Percentiles rank a stretch among this genome's conserved stretches.
Evolutionary conservation across 2,888 invertebrate genomes (phyloP).

Genomic region (Tuberolachnus salignus): DNA sequence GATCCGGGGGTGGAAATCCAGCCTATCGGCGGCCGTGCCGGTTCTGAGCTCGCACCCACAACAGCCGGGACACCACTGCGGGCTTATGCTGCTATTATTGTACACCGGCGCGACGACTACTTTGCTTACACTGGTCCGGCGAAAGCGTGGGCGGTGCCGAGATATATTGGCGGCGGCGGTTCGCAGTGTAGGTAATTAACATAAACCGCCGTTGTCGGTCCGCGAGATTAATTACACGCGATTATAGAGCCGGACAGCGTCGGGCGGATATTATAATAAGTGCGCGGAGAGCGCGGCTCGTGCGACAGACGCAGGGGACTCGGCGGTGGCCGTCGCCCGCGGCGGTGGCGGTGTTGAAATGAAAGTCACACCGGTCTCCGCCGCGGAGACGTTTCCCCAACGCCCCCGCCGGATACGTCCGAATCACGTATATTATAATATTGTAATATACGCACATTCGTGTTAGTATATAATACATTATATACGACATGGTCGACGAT

Average conservation of each 20-base stretch:
- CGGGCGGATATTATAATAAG: background rate
- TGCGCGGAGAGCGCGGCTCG: background rate
- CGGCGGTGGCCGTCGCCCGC: background rate
- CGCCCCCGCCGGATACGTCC: conserved; percentile 39
- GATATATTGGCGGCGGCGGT: no score
- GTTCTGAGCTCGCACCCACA: no score
- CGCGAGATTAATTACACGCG: conserved; percentile 26
- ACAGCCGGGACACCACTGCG: no score
- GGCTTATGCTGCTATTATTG: no score
- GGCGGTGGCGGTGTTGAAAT: conserved; percentile 11
- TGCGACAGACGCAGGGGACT: conserved; percentile 24
- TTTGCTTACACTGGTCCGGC: background rate
- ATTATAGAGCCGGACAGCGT: conserved; percentile 10
- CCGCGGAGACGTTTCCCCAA: conserved; percentile 20
- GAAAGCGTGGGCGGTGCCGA: conserved; percentile 25
- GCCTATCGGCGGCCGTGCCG: no score
- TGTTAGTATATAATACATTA: no score
- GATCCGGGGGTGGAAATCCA: no score
- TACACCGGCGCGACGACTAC: background rate
- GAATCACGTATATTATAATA: conserved; percentile 17
- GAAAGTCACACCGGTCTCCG: conserved; percentile 33
- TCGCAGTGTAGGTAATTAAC: conserved; percentile 4
- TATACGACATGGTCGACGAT: conserved; percentile 36
- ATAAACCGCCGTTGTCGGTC: background rate
- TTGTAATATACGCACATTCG: no score